Percentiles rank a stretch among this genome's conserved stretches.
Conservation (phyloP, 1,140 invertebrate genomes). For the Melanaphis sacchari region DNA sequence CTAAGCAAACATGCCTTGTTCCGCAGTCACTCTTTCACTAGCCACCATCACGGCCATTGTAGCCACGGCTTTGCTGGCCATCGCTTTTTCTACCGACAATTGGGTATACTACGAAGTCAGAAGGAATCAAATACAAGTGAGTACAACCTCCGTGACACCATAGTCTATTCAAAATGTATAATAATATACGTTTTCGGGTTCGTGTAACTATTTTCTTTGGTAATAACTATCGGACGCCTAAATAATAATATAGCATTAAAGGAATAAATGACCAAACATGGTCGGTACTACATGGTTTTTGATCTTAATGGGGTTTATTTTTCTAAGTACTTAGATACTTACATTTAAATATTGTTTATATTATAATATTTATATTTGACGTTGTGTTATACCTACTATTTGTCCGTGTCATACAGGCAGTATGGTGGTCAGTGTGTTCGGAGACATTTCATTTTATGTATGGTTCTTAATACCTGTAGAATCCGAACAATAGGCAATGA, state of each 20-base stretch:
- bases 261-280: neutral
- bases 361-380: neutral
- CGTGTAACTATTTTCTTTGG: neutral
- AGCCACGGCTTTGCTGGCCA: constrained; percentile 86
- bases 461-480: neutral
- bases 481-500: constrained; percentile 41
- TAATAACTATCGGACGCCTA: too few species aligned
- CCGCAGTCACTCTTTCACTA: constrained; percentile 90
- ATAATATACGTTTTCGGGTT: neutral
- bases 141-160: constrained; percentile 34
- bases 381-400: neutral
- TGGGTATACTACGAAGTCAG: constrained; percentile 93
- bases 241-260: neutral
- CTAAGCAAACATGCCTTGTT: constrained; percentile 81
- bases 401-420: too few species aligned
- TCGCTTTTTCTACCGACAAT: constrained; percentile 94
- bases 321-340: neutral
- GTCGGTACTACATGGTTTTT: neutral
- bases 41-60: constrained; percentile 93
- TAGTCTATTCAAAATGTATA: neutral
- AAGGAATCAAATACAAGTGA: constrained; percentile 84
- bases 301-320: neutral
- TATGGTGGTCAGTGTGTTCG: constrained; percentile 13
- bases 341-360: neutral
- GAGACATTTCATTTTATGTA: neutral